Conservation (phyloP, 2,888 invertebrate genomes). For the Idaea dimidiata region DNA sequence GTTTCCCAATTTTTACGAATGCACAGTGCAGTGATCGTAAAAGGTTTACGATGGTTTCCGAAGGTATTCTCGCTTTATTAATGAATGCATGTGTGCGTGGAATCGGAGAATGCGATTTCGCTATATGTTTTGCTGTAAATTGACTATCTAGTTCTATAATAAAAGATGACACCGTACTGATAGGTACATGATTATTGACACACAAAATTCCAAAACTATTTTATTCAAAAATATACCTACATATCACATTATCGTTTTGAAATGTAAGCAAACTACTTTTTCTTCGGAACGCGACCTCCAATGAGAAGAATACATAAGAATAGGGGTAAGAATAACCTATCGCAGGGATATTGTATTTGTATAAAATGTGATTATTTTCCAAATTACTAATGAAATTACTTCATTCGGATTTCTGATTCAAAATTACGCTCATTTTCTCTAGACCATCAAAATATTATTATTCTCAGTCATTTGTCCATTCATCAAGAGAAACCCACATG, state of each 20-base stretch:
- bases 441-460: background rate
- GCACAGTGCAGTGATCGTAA: conserved; percentile 65
- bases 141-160: no score
- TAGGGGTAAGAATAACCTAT: no score
- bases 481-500: background rate
- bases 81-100: conserved; percentile 41
- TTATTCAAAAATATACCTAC: no score
- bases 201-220: no score
- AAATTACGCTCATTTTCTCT: background rate
- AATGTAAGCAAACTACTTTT: no score
- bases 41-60: conserved; percentile 61
- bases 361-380: no score
- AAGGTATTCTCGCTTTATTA: conserved; percentile 53
- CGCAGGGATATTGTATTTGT: no score
- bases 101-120: conserved; percentile 6
- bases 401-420: background rate
- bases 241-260: no score
- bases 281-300: no score
- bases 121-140: background rate
- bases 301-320: no score
- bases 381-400: background rate
- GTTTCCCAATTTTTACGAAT: conserved; percentile 72
- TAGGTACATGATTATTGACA: no score
- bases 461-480: background rate
- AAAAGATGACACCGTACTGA: no score